Evolutionary conservation across 2,113 vertebrate species (phyloP).

Genomic region (Cyprinodon tularosa): DNA sequence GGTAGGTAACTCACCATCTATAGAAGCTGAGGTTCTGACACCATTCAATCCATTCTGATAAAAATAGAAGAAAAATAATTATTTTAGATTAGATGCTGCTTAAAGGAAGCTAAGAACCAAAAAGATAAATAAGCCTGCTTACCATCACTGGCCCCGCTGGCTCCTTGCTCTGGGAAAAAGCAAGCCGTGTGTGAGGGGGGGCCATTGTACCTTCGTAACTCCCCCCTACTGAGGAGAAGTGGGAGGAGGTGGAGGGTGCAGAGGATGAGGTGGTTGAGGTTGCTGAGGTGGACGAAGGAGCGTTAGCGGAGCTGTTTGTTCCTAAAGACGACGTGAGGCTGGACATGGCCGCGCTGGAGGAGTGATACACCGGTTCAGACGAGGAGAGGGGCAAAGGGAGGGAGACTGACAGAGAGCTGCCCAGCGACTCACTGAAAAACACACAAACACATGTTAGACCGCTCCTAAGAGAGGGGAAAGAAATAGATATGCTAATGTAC

Average conservation of each 20-base stretch:
- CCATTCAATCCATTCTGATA: constrained; percentile 89
- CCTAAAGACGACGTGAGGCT: constrained; percentile 73
- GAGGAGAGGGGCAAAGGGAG: constrained; percentile 73
- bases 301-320: constrained; percentile 48
- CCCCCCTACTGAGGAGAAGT: constrained; percentile 71
- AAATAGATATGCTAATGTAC: no score
- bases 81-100: background rate
- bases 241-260: constrained; percentile 62
- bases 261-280: constrained; percentile 62
- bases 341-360: constrained; percentile 66
- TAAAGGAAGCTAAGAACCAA: background rate
- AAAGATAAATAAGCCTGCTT: constrained; percentile 26
- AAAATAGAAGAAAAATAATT: constrained; percentile 37
- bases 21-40: constrained; percentile 83
- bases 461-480: background rate
- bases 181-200: constrained; percentile 70
- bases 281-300: constrained; percentile 58
- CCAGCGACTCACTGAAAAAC: constrained; percentile 72
- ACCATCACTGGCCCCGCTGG: constrained; percentile 75
- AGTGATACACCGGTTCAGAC: constrained; percentile 77
- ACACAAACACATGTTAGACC: background rate
- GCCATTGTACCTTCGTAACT: constrained; percentile 71
- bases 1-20: constrained; percentile 86
- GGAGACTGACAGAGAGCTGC: constrained; percentile 69
- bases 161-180: constrained; percentile 80